phyloP scores from a whole-genome alignment of 2,888 invertebrate species.

The Eretmocerus hayati region DNA sequence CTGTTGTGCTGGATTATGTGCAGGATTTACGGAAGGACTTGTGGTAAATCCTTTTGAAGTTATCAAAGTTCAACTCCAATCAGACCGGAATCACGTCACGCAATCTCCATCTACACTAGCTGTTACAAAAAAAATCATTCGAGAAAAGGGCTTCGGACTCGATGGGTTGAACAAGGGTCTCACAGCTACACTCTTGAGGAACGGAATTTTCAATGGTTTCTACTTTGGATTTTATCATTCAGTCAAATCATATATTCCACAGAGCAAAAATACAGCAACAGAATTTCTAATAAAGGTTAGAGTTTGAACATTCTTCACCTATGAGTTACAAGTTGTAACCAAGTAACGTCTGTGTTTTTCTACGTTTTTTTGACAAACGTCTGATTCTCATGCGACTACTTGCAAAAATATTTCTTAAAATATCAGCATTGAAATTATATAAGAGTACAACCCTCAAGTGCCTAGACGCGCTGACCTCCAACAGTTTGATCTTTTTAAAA shows the following conservation, averaged over 20 bases:
- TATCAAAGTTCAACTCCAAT: constrained; percentile 84
- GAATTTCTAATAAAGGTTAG: constrained; percentile 65
- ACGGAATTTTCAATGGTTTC: constrained; percentile 87
- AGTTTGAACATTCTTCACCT: too few relatives aligned
- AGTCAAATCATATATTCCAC: constrained; percentile 68
- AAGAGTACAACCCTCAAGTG: too few relatives aligned
- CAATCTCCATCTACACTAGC: constrained; percentile 69
- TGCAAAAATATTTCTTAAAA: too few relatives aligned
- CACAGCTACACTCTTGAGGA: constrained; percentile 80
- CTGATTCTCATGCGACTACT: too few relatives aligned
- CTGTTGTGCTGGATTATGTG: constrained; percentile 78
- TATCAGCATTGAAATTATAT: too few relatives aligned
- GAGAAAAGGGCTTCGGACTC: constrained; percentile 68
- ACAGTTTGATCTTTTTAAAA: too few relatives aligned
- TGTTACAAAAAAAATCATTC: constrained; percentile 73
- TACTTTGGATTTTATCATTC: constrained; percentile 96
- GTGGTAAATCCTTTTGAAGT: constrained; percentile 93
- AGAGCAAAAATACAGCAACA: constrained; percentile 59
- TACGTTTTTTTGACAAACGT: too few relatives aligned
- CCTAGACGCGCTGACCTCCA: too few relatives aligned
- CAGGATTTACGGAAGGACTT: constrained; percentile 87
- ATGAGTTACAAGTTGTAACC: too few relatives aligned
- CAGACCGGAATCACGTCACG: constrained; percentile 59
- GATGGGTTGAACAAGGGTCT: constrained; percentile 81
- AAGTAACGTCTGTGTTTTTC: too few relatives aligned